Evolutionary conservation across 2,797 vertebrate species (phyloP).

Genomic region (Vipera ursinii): DNA sequence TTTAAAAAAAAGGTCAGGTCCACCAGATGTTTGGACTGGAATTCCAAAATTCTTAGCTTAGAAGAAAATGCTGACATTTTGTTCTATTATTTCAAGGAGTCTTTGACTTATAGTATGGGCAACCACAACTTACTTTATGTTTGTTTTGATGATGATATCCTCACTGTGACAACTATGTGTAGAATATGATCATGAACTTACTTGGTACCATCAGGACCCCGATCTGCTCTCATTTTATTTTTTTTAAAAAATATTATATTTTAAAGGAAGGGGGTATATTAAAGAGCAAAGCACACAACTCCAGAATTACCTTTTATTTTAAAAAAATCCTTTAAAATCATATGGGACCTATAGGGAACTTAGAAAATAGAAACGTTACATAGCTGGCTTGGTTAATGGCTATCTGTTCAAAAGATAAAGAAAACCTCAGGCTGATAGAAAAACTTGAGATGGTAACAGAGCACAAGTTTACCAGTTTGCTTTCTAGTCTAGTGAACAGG

Average conservation of each 20-base stretch:
- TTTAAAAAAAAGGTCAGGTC: neutral
- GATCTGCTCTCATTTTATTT: neutral
- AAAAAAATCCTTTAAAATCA: neutral
- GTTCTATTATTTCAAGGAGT: neutral
- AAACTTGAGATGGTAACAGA: neutral
- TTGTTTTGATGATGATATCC: neutral
- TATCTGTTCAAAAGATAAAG: neutral
- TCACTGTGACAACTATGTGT: neutral
- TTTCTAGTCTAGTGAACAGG: neutral
- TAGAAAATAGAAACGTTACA: neutral
- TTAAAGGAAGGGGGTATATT: neutral
- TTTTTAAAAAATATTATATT: neutral
- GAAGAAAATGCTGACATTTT: neutral
- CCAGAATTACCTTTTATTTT: neutral
- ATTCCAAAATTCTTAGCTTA: neutral
- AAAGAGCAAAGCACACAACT: neutral
- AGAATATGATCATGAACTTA: neutral
- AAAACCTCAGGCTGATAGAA: neutral
- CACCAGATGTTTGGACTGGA: neutral
- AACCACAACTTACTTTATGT: neutral
- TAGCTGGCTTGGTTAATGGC: neutral
- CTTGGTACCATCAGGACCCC: neutral
- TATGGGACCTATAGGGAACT: neutral
- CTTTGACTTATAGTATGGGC: neutral
- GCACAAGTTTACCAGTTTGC: neutral